Percentiles rank a stretch among this genome's conserved stretches.
Evolutionary conservation across 1,140 invertebrate genomes (phyloP).

Genomic region (Piezodorus guildinii): DNA sequence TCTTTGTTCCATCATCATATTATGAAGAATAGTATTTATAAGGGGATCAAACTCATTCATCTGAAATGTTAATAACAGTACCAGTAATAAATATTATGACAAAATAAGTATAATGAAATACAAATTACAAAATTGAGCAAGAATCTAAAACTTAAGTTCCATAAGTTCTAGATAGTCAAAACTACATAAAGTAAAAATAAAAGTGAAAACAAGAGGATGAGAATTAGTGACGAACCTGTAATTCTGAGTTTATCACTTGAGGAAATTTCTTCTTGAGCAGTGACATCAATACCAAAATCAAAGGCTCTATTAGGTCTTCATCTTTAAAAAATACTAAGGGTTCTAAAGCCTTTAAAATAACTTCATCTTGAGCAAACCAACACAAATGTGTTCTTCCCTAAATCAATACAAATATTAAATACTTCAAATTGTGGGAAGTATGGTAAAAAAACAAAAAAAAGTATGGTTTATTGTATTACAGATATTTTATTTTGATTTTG

Average conservation of each 20-base stretch:
- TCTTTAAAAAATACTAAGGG: conserved; percentile 1
- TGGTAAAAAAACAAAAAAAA: no score
- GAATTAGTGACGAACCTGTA: background rate
- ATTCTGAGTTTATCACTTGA: background rate
- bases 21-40: conserved; percentile 9
- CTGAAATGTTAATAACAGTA: conserved; percentile 5
- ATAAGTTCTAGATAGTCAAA: background rate
- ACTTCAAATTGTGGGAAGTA: no score
- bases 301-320: background rate
- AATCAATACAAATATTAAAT: no score
- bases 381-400: background rate
- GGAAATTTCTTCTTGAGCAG: background rate
- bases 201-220: background rate
- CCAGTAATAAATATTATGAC: background rate
- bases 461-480: no score
- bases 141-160: background rate
- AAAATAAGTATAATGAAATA: background rate
- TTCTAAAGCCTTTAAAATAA: conserved; percentile 21
- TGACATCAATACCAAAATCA: background rate
- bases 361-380: conserved; percentile 14
- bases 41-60: conserved; percentile 14
- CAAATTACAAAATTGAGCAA: background rate
- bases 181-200: background rate
- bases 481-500: no score
- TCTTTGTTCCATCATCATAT: conserved; percentile 17